These are phyloP conservation scores for Trichonephila clavata DNA, from an alignment of 1,140 invertebrate species.

Conservation along the genomic window DNA sequence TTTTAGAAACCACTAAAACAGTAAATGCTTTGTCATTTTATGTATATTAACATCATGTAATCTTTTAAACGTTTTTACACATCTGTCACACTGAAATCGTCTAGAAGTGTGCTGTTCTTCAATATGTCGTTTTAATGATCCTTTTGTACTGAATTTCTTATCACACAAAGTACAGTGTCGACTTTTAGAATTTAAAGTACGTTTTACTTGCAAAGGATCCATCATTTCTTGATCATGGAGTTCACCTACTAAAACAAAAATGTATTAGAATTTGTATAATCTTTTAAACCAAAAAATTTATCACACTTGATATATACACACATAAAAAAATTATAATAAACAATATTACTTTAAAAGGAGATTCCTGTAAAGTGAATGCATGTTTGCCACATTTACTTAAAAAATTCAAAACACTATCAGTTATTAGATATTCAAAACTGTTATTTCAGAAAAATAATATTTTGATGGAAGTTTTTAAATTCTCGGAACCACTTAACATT, in stretches of 20 bases:
- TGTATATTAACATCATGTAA: constrained; percentile 5
- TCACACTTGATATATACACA: neutral
- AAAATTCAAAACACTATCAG: too few relatives aligned
- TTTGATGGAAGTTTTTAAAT: too few relatives aligned
- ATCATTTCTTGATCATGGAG: neutral
- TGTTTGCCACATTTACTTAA: too few relatives aligned
- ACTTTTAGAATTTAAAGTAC: neutral
- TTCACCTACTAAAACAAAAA: neutral
- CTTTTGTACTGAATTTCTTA: constrained; percentile 35
- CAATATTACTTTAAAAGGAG: neutral
- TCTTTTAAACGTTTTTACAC: constrained; percentile 47
- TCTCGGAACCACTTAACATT: too few relatives aligned
- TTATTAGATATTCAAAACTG: too few relatives aligned
- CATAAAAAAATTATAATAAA: neutral
- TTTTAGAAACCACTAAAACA: neutral
- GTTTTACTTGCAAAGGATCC: neutral
- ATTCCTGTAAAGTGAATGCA: too few relatives aligned
- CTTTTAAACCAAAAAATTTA: neutral
- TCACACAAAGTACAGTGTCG: constrained; percentile 23
- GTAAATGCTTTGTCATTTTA: neutral
- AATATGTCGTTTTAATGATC: constrained; percentile 61
- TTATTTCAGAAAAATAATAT: too few relatives aligned
- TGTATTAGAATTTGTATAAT: neutral
- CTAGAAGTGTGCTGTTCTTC: constrained; percentile 54
- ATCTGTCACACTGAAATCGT: constrained; percentile 7